Evolutionary conservation across 1,140 invertebrate genomes (phyloP), one percentile per base, ranked within the genome.

Genomic region (Drosophila sproati): DNA sequence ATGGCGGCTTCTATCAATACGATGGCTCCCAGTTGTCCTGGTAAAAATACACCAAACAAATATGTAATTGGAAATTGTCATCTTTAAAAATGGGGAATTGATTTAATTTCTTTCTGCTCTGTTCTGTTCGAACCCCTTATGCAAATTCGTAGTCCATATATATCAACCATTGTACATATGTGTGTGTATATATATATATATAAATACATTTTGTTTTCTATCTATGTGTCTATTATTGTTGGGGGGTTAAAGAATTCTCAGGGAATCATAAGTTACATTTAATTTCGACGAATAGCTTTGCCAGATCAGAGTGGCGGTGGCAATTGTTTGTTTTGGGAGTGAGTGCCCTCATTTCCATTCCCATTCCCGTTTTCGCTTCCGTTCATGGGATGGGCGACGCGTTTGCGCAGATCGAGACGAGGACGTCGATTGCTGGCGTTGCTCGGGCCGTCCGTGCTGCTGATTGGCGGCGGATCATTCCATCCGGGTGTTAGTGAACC

Each of bases 1-100:
- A 95, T 83, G 97, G 97, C 1, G 93, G 93, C 62, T 97, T 97
- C 90, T 93, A 96, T 45, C 95, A 97, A 79, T 96, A 95, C 79
- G 95, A 97, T 93, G 96, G 97, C 1, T 93, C 95, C 81, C 87
- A 94, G 75, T 87, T 98, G 64, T 94, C 94, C 5, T 98, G 97
- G 96, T 98, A 55, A 28, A 28, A 4, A 0, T 3, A 3, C 48
- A 29, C 8, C 34, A 43, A 6, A 41, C 3, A 29, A 3, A 7
- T 37, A 37, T 37, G 35, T 37, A 37, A 37, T 37, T 37, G 7
- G 3, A 37, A 37, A 37, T 37, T 37, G 5, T 0, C 35, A 37
- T 37, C 35, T 7, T 37, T 37, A 5, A 37, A 37, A 37, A 7
- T 37, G 2, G 35, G 6, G 7, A 37, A 2, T 5, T 5, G 5